Evolutionary conservation across 2,797 vertebrate species (phyloP).

Genomic region (Darevskia nairensis): DNA sequence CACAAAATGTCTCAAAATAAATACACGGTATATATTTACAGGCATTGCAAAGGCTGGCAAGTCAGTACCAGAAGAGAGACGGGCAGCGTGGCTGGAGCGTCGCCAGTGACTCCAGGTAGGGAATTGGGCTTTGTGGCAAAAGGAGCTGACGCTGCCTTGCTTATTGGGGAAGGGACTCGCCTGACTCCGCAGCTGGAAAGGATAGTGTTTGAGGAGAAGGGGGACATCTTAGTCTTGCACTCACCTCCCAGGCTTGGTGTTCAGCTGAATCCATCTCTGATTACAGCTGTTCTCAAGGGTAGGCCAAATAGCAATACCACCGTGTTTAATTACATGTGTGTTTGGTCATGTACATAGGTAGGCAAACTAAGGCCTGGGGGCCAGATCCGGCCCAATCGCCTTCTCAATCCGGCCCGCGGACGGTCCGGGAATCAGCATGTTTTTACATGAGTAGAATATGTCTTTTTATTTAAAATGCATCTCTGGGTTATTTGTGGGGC

Average conservation of each 20-base stretch:
- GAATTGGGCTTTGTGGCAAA: neutral
- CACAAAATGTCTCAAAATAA: rapidly evolving
- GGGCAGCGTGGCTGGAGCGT: slow-evolving; percentile 85
- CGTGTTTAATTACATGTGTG: neutral
- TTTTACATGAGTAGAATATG: too few relatives aligned
- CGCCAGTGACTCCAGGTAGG: slow-evolving; percentile 67
- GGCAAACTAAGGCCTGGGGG: too few relatives aligned
- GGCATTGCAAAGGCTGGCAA: slow-evolving; percentile 89
- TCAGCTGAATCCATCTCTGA: neutral
- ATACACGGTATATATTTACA: slow-evolving; percentile 61
- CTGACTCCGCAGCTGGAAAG: neutral
- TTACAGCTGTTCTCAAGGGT: neutral
- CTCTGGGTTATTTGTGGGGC: too few relatives aligned
- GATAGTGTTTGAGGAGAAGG: neutral
- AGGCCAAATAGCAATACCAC: neutral
- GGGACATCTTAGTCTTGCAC: neutral
- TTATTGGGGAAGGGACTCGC: neutral
- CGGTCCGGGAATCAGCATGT: rapidly evolving
- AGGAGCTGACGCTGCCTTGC: neutral
- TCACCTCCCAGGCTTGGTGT: neutral
- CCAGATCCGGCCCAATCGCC: neutral
- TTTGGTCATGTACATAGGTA: neutral
- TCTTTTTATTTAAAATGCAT: too few relatives aligned
- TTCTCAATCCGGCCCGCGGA: rapidly evolving
- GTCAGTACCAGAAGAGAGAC: slow-evolving; percentile 88